Conservation (phyloP, 2,797 vertebrate species). For the Adelosebastes latens region DNA sequence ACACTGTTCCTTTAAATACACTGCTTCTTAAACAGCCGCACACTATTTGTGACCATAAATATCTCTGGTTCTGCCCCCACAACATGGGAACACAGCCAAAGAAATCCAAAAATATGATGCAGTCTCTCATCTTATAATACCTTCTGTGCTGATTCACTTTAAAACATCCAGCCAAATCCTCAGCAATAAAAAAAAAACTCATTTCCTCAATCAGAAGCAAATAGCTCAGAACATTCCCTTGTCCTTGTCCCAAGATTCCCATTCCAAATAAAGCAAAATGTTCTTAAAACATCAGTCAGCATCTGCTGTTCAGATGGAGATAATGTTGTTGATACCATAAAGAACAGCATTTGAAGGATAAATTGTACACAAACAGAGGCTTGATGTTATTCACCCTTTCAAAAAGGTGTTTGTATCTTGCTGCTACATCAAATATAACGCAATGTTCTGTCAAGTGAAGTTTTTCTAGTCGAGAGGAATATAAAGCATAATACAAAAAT, state of each 20-base stretch:
- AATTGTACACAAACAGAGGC: neutral
- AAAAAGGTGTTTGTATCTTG: neutral
- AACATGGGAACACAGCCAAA: conserved; percentile 30
- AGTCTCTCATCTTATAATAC: conserved; percentile 33
- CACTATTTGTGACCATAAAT: conserved; percentile 14
- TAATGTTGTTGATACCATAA: neutral
- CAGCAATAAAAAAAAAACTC: neutral
- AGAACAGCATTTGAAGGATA: neutral
- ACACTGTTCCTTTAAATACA: neutral
- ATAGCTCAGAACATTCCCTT: neutral
- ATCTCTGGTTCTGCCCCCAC: conserved; percentile 21
- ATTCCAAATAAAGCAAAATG: neutral
- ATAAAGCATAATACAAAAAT: conserved; percentile 29
- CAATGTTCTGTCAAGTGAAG: conserved; percentile 33
- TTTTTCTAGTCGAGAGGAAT: conserved; percentile 28
- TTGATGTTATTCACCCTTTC: neutral
- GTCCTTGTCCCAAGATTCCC: neutral
- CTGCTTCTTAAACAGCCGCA: neutral
- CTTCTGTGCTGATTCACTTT: conserved; percentile 39
- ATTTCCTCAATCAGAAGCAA: neutral
- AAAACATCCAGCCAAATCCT: conserved; percentile 34
- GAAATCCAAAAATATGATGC: conserved; percentile 36
- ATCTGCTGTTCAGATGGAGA: neutral
- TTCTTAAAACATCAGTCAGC: neutral
- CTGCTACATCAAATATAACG: conserved; percentile 46